phyloP scores from a whole-genome alignment of 92 coral and sea anemone genomes.

The Scolanthus callimorphus region DNA sequence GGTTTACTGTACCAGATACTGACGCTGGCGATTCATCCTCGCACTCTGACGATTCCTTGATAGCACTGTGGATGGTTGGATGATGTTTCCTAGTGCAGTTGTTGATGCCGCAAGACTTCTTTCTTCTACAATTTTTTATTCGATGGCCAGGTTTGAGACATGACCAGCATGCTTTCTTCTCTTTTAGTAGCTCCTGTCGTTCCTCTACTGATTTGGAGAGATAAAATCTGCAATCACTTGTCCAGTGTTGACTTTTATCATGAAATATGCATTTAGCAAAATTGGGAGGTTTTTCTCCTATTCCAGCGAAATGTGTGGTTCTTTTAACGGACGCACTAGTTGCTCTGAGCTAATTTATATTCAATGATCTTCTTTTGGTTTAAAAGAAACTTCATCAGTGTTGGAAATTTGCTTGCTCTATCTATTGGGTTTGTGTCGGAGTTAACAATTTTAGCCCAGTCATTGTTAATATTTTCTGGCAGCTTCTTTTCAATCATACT shows the following conservation, averaged over 20 bases:
- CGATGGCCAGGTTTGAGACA: conserved; percentile 31
- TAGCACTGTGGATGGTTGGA: conserved; percentile 11
- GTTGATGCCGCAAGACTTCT: conserved; percentile 7
- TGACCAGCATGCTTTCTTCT: conserved; percentile 44
- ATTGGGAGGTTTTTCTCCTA: neutral
- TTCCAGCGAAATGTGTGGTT: neutral
- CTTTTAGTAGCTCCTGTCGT: neutral
- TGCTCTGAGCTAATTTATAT: neutral
- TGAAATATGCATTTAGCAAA: conserved; percentile 18
- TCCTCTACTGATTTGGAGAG: neutral
- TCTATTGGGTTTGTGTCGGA: conserved; percentile 4
- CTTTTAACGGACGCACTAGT: neutral
- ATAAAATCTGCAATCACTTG: too few species aligned
- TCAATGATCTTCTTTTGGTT: neutral
- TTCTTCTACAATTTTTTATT: conserved; percentile 14
- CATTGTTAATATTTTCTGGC: conserved; percentile 12
- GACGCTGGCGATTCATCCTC: neutral
- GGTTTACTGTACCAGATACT: neutral
- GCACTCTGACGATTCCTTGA: neutral
- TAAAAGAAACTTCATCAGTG: neutral
- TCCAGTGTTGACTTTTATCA: conserved; percentile 6
- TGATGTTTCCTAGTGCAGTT: too few species aligned
- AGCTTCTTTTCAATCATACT: conserved; percentile 22
- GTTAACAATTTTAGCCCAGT: conserved; percentile 29
- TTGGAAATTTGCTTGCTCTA: conserved; percentile 2